Percentiles rank a stretch among this genome's conserved stretches.
Evolutionary conservation across 2,113 vertebrate species (phyloP).

Genomic region (Aspiorhynchus laticeps): DNA sequence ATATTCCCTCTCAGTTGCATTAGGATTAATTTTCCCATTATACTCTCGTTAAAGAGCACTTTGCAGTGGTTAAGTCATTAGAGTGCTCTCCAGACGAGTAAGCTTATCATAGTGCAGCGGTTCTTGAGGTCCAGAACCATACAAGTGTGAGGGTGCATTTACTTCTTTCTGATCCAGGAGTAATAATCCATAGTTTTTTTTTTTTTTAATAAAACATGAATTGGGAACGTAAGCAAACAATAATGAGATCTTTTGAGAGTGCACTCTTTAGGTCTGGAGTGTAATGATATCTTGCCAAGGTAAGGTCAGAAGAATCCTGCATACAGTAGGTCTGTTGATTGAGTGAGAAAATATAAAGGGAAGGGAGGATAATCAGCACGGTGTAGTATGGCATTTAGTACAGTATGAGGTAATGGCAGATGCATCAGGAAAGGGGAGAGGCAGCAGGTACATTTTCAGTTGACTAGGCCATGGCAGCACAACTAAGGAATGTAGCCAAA

Average conservation of each 20-base stretch:
- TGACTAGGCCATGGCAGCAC: not conserved
- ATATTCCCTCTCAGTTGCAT: slow-evolving; percentile 1
- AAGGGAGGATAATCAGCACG: not conserved
- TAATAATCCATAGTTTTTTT: not conserved
- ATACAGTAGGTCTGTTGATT: not conserved
- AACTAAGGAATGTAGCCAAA: not conserved
- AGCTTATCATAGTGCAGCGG: not conserved
- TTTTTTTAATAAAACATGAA: not conserved
- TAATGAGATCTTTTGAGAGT: not conserved
- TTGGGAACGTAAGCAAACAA: not conserved
- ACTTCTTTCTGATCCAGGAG: not conserved
- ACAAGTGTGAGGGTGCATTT: not conserved
- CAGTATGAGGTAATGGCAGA: not conserved
- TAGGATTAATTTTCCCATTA: slow-evolving; percentile 26
- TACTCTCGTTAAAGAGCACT: slow-evolving; percentile 16
- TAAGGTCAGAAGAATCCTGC: not conserved
- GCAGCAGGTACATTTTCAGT: not conserved
- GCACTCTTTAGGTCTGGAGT: not conserved
- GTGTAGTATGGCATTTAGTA: not conserved
- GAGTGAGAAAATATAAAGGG: not conserved
- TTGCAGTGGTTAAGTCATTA: not conserved
- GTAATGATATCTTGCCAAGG: not conserved
- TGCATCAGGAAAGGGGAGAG: not conserved
- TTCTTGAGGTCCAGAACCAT: not conserved
- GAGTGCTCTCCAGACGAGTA: not conserved